These are phyloP conservation scores for Penaeus chinensis DNA, from an alignment of 1,140 invertebrate genomes.

Conservation along the genomic window DNA sequence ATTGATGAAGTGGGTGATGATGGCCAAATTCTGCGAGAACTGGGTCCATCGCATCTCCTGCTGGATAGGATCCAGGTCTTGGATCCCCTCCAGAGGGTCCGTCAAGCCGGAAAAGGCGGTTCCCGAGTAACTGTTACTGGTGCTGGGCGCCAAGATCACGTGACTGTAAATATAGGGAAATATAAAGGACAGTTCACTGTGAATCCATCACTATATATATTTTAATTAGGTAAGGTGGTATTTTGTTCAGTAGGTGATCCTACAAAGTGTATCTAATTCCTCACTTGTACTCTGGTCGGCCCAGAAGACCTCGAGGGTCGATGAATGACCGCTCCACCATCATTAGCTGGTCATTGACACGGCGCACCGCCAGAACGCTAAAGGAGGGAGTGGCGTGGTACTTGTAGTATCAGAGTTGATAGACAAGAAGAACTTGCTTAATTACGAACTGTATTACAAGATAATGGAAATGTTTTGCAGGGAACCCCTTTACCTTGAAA, in stretches of 20 bases:
- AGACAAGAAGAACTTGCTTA: no score
- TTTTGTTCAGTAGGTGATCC: background rate
- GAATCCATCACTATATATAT: no score
- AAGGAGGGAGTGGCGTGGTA: conserved; percentile 24
- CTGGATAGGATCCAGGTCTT: no score
- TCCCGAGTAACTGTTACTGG: conserved; percentile 67
- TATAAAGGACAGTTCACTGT: no score
- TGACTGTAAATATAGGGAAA: conserved; percentile 65
- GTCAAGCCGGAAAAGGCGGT: conserved; percentile 68
- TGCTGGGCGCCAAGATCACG: conserved; percentile 68
- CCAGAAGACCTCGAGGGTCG: conserved; percentile 69
- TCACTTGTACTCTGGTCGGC: conserved; percentile 63
- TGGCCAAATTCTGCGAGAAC: no score
- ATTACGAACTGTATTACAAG: no score
- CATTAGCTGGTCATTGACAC: conserved; percentile 71
- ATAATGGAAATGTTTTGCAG: no score
- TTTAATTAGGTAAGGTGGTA: no score
- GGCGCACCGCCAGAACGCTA: conserved; percentile 67
- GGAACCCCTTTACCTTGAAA: no score
- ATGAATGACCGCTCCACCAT: conserved; percentile 70
- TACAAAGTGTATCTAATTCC: background rate
- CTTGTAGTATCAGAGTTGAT: no score
- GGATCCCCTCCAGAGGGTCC: conserved; percentile 63
- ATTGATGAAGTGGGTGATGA: no score
- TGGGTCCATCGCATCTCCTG: no score